Conservation (phyloP, 2,888 invertebrate genomes). For the Ariolimax columbianus region DNA sequence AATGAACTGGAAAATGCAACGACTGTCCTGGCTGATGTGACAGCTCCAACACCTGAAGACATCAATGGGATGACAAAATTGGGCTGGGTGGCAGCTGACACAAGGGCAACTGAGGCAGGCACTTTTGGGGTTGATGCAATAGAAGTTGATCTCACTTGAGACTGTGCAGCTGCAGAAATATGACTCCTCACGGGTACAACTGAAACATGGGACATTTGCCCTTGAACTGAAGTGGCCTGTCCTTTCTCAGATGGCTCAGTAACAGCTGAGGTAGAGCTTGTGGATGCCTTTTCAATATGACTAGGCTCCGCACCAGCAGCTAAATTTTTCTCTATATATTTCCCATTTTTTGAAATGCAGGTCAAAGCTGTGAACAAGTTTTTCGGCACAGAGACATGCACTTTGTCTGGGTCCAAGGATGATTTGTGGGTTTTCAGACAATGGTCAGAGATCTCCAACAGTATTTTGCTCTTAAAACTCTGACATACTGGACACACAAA, state of each 20-base stretch:
- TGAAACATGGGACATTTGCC: background rate
- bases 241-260: background rate
- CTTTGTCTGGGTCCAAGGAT: constrained; percentile 57
- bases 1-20: constrained; percentile 36
- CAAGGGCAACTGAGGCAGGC: background rate
- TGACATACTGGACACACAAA: constrained; percentile 71
- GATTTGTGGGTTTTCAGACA: constrained; percentile 57
- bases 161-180: background rate
- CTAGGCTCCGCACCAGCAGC: background rate
- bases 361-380: constrained; percentile 59
- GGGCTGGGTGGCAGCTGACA: background rate
- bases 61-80: constrained; percentile 21
- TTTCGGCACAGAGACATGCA: constrained; percentile 65
- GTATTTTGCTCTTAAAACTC: constrained; percentile 61
- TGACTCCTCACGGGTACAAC: background rate
- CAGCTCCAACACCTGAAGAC: background rate
- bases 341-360: constrained; percentile 54
- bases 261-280: constrained; percentile 58
- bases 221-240: background rate
- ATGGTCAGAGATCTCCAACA: constrained; percentile 60
- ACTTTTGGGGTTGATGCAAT: background rate
- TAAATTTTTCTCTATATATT: constrained; percentile 48
- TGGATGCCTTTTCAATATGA: background rate
- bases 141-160: background rate
- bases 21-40: background rate